Base-by-base conservation (phyloP, 2,113 vertebrate species). In the Cyprinus carpio region DNA sequence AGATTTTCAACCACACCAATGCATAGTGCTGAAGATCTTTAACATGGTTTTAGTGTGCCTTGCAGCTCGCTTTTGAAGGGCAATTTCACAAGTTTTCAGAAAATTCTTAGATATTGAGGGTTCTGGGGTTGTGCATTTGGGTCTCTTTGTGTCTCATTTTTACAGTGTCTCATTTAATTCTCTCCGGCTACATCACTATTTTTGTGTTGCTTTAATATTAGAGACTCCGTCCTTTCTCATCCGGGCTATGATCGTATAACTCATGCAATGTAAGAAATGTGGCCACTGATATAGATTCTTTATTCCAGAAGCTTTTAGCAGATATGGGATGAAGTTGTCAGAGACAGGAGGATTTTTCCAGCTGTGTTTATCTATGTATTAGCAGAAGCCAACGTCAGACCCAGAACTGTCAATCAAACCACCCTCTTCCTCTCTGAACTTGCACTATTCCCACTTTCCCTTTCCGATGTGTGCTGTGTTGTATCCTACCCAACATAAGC, bases 361-460 rank as follows among this genome's bases (percentile, higher is more conserved):
- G 75, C 54, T 13, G 60, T 60, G 81, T 84, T 87, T 54, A 79
- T 76, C 67, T 80, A 46, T 72, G 20, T 65, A 81, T 82, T 67
- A 64, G 58, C n/a, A 62, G 78, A 86, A 83, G 71, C 25, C 79
- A 15, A 46, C 74, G 20, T 84, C 81, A 84, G 82, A 85, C 74
- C 72, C 34, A 79, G 86, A 83, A 82, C 62, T 81, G 72, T 83
- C 86, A 81, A 77, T 87, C 54, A 88, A 62, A 81, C 69, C 25
- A n/a, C 20, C 2, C 60, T 72, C 75, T 40, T 86, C 69, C 51
- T 85, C 65, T 85, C 76, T 79, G 72, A 79, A 31, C 40, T 37
- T 56, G 37, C 13, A 49, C 40, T 58, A 65, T 86, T 54, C 62
- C 81, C 67, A 40, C 12, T 20, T 56, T 78, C n/a, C 71, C 64